Evolutionary conservation across 2,888 invertebrate genomes (phyloP).

Genomic region (Terebella lapidaria): DNA sequence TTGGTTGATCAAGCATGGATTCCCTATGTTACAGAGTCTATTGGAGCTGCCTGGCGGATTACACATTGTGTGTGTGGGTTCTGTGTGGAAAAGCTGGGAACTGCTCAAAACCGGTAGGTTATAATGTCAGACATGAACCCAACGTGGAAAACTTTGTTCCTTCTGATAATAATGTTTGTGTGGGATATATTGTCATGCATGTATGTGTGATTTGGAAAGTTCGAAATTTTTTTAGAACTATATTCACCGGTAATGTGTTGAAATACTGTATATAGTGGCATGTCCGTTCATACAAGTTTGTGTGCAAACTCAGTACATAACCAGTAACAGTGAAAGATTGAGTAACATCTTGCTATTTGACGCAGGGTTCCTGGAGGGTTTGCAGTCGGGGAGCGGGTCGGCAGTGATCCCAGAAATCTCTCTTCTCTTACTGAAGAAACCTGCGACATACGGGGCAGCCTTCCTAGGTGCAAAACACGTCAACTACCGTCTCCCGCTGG

Average conservation of each 20-base stretch:
- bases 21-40: conserved; percentile 58
- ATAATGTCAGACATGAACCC: background rate
- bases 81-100: conserved; percentile 91
- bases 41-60: conserved; percentile 60
- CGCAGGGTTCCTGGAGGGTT: background rate
- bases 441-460: conserved; percentile 21
- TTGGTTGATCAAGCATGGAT: no score
- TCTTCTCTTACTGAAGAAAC: conserved; percentile 11
- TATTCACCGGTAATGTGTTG: no score
- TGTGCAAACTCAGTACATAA: no score
- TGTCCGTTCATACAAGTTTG: no score
- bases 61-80: conserved; percentile 84
- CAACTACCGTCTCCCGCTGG: conserved; percentile 7
- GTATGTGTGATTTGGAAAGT: no score
- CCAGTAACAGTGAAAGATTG: background rate
- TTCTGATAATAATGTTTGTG: no score
- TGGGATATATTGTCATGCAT: no score
- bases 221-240: no score
- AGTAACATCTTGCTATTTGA: background rate
- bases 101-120: conserved; percentile 58
- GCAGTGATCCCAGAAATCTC: conserved; percentile 14
- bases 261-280: no score
- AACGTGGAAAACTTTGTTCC: no score
- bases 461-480: conserved; percentile 21
- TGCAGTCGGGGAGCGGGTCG: background rate